Conservation (phyloP, 2,797 vertebrate species). For the Liparis tanakae region DNA sequence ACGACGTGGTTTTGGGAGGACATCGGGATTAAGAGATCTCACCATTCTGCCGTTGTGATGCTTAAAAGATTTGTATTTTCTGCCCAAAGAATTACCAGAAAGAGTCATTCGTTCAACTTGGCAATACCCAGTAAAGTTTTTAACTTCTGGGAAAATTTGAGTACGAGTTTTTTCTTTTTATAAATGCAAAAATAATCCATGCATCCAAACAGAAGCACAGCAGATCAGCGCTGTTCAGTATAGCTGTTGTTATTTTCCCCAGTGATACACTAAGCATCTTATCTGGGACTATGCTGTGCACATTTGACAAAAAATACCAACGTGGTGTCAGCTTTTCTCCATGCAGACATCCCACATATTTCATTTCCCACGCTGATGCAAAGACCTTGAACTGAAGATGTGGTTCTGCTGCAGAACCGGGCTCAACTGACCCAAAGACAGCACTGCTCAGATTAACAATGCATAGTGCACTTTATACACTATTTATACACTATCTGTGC, state of each 20-base stretch:
- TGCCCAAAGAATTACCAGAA: neutral
- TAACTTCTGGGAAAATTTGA: neutral
- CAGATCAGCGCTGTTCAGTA: neutral
- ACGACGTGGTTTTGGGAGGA: constrained; percentile 44
- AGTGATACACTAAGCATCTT: neutral
- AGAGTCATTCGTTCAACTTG: too few relatives aligned
- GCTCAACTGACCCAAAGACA: constrained; percentile 12
- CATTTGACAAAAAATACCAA: neutral
- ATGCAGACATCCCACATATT: neutral
- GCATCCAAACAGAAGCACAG: neutral
- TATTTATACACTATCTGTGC: too few relatives aligned
- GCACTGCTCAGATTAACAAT: constrained; percentile 15
- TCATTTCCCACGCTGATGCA: neutral
- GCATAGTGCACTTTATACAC: too few relatives aligned
- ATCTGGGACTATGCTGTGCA: neutral
- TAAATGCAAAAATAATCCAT: neutral
- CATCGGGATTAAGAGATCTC: constrained; percentile 49
- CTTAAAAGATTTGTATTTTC: constrained; percentile 49
- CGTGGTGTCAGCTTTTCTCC: neutral
- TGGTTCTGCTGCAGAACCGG: constrained; percentile 9
- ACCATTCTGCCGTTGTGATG: constrained; percentile 24
- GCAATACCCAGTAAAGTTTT: neutral
- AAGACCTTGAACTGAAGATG: neutral
- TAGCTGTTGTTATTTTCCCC: neutral
- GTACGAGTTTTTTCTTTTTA: neutral